Conservation (phyloP, 1,140 invertebrate genomes). For the Drosophila nikananu region DNA sequence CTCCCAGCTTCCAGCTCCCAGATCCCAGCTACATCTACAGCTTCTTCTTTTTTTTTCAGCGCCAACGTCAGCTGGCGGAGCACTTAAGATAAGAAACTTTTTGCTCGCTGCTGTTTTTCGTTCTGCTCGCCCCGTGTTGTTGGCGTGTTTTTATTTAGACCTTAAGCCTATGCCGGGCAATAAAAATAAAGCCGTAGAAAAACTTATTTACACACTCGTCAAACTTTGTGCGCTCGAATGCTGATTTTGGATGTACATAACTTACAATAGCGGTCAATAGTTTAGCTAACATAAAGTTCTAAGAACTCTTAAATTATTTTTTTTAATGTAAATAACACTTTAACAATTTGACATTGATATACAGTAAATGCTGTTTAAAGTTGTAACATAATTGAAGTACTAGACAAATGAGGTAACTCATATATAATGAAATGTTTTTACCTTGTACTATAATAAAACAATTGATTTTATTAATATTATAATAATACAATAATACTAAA, state of each 20-base stretch:
- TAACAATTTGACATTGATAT: no score
- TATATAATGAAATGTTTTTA: no score
- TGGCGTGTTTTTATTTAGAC: conserved; percentile 56
- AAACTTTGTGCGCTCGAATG: conserved; percentile 41
- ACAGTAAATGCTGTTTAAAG: no score
- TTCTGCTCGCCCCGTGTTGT: conserved; percentile 7
- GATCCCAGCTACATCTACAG: background rate
- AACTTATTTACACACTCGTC: conserved; percentile 63
- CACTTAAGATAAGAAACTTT: conserved; percentile 50
- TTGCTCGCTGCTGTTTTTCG: conserved; percentile 27
- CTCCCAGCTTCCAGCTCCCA: background rate
- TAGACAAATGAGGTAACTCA: no score
- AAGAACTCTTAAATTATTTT: no score
- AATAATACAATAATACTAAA: no score
- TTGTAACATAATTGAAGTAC: no score
- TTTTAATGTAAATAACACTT: no score
- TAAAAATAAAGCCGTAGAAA: conserved; percentile 62
- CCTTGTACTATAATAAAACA: no score
- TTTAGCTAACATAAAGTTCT: background rate
- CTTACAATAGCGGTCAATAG: conserved; percentile 4
- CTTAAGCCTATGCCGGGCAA: conserved; percentile 73
- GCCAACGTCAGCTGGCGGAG: conserved; percentile 26
- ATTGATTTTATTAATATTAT: no score
- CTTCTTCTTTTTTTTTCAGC: background rate
- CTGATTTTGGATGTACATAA: conserved; percentile 1